Evolutionary conservation across 2,797 vertebrate genomes (phyloP), one percentile per base, ranked within the genome.

Genomic region (Acanthis flammea): DNA sequence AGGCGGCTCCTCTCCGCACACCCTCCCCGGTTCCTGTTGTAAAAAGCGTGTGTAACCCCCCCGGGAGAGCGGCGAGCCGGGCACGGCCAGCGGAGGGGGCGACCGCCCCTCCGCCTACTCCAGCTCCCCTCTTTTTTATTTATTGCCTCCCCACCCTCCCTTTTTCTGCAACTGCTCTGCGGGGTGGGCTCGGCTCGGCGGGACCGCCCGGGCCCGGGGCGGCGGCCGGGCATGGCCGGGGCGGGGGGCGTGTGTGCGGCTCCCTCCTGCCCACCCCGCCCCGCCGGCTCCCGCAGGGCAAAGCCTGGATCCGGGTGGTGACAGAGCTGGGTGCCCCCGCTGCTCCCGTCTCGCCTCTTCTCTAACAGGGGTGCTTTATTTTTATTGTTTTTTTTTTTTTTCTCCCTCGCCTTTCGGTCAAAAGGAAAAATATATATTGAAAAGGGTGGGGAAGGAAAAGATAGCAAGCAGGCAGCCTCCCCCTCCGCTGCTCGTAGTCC

Each of bases 401-500:
- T 9, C 19, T 16, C 7, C 4, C 7, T n/a, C 22, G 14, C 24
- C 47, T 54, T 58, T 67, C 31, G 33, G 13, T 39, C 41, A 33
- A 80, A 84, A 58, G 63, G 74, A 63, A 73, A 90, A 57, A 71
- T 73, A 77, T 61, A 16, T 65, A 44, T 48, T 72, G 67, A 47
- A 58, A 88, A 88, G 68, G 91, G 92, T 47, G 92, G 67, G 55
- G 86, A 86, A 80, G 35, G 13, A 6, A 39, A 39, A 70, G 62
- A 33, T 35, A 91, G 76, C 42, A 62, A 61, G 87, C 58, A 41
- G 83, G 68, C 28, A 86, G 50, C 76, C 75, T 86, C 93, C 91
- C 87, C 76, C 88, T 80, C n/a, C 14, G 88, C 95, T 88, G 79
- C 88, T 93, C 30, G 83, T 85, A 92, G 87, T 89, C 71, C 94